A percentile compares a stretch with the other conserved stretches of the same genome.
Conservation (phyloP, 2,888 invertebrate species). For the Belgica antarctica region DNA sequence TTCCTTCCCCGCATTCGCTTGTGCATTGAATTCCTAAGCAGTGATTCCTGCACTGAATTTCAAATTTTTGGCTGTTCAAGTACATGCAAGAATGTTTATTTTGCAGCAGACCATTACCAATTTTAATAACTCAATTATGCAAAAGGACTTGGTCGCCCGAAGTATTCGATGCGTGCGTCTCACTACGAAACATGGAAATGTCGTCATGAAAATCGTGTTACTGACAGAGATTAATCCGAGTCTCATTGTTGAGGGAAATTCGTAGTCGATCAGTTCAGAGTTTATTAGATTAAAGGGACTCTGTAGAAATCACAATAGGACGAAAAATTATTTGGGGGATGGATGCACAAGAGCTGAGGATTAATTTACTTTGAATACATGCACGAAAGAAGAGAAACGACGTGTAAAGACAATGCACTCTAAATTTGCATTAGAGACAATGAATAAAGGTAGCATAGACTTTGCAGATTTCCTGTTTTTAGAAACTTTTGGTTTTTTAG, state of each 20-base stretch:
- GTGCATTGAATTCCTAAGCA: background rate
- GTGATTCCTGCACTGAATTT: background rate
- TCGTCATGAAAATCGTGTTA: background rate
- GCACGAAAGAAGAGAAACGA: background rate
- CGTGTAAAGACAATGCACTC: background rate
- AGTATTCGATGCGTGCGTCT: conserved; percentile 3
- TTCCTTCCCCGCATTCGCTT: background rate
- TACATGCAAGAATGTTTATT: background rate
- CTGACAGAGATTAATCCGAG: background rate
- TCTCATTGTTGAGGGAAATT: background rate
- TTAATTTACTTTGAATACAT: background rate
- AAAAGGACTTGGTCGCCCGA: background rate
- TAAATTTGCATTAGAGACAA: background rate
- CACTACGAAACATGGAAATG: background rate
- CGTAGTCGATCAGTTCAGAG: background rate
- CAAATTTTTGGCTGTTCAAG: background rate
- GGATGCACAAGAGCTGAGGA: background rate
- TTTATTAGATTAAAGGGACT: background rate
- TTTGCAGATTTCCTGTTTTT: no score
- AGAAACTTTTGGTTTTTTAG: no score
- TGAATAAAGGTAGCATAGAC: no score
- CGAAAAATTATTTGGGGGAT: background rate
- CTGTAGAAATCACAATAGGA: background rate
- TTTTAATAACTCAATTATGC: conserved; percentile 42
- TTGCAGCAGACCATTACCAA: background rate